Evolutionary conservation across 1,140 invertebrate species (phyloP).

Genomic region (Neocloeon triangulifer): DNA sequence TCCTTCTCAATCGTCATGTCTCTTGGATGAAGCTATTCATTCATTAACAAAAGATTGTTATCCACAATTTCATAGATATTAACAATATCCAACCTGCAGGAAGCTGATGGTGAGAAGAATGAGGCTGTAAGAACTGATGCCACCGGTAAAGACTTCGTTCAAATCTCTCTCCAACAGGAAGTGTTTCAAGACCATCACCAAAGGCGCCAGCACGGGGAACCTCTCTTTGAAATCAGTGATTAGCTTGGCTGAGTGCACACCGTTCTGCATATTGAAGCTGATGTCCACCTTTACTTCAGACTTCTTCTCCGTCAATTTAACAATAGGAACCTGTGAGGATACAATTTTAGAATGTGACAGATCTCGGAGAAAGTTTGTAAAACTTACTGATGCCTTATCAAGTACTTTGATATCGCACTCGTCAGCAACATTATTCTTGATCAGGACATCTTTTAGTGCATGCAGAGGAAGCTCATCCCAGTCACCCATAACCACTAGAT

Average conservation of each 20-base stretch:
- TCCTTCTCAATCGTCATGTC: slow-evolving; percentile 31
- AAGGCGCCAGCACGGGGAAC: slow-evolving; percentile 71
- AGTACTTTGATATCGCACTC: slow-evolving; percentile 78
- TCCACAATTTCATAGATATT: background rate
- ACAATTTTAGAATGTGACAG: too few species aligned
- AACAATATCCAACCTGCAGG: slow-evolving; percentile 40
- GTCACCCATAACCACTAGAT: slow-evolving; percentile 86
- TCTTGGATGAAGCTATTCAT: slow-evolving; percentile 41
- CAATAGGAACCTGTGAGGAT: slow-evolving; percentile 60
- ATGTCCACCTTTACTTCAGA: slow-evolving; percentile 92
- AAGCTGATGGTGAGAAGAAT: slow-evolving; percentile 98
- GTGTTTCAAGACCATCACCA: slow-evolving; percentile 94
- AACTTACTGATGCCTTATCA: slow-evolving; percentile 76
- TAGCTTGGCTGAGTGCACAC: slow-evolving; percentile 82
- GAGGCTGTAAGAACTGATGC: slow-evolving; percentile 95
- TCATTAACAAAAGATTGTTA: background rate
- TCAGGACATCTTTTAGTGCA: slow-evolving; percentile 70
- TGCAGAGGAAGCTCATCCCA: slow-evolving; percentile 80
- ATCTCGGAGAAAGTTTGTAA: too few species aligned
- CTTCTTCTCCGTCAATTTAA: slow-evolving; percentile 87
- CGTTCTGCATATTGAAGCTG: slow-evolving; percentile 94
- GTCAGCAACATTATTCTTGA: slow-evolving; percentile 71
- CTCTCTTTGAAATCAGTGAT: slow-evolving; percentile 64
- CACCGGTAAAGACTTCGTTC: slow-evolving; percentile 97
- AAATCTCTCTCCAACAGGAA: slow-evolving; percentile 90